Evolutionary conservation across 2,113 vertebrate species (phyloP).

Genomic region (Oncorhynchus keta): DNA sequence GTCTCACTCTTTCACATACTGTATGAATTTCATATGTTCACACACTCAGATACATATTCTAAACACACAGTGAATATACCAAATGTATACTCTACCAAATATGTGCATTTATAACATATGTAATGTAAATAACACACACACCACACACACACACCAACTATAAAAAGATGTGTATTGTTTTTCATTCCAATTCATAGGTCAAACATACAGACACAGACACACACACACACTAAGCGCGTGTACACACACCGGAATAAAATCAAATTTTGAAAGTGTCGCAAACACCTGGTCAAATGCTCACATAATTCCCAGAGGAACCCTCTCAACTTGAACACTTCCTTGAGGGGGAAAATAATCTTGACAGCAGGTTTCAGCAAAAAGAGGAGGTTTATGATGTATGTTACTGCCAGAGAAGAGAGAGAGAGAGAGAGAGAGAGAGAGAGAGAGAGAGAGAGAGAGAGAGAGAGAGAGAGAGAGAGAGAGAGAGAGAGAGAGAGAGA

Average conservation of each 20-base stretch:
- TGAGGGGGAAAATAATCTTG: slow-evolving; percentile 33
- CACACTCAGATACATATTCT: slow-evolving; percentile 27
- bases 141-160: slow-evolving; percentile 56
- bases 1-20: slow-evolving; percentile 62
- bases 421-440: slow-evolving; percentile 32
- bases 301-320: slow-evolving; percentile 59
- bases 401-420: slow-evolving; percentile 35
- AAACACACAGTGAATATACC: slow-evolving; percentile 63
- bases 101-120: slow-evolving; percentile 42
- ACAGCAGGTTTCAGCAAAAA: slow-evolving; percentile 45
- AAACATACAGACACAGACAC: slow-evolving; percentile 53
- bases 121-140: slow-evolving; percentile 41
- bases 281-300: slow-evolving; percentile 73
- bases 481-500: slow-evolving; percentile 39
- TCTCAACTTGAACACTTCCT: slow-evolving; percentile 56
- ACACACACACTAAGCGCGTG: slow-evolving; percentile 46
- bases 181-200: slow-evolving; percentile 50
- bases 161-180: slow-evolving; percentile 56
- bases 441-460: slow-evolving; percentile 2
- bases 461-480: slow-evolving; percentile 33
- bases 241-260: slow-evolving; percentile 61
- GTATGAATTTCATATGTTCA: slow-evolving; percentile 61
- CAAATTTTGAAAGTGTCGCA: slow-evolving; percentile 67
- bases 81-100: slow-evolving; percentile 68
- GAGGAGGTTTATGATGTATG: slow-evolving; percentile 52